Percentiles rank a stretch among this genome's conserved stretches.
These are phyloP conservation scores for Drusus annulatus DNA, from an alignment of 1,140 invertebrate species.

Conservation along the genomic window DNA sequence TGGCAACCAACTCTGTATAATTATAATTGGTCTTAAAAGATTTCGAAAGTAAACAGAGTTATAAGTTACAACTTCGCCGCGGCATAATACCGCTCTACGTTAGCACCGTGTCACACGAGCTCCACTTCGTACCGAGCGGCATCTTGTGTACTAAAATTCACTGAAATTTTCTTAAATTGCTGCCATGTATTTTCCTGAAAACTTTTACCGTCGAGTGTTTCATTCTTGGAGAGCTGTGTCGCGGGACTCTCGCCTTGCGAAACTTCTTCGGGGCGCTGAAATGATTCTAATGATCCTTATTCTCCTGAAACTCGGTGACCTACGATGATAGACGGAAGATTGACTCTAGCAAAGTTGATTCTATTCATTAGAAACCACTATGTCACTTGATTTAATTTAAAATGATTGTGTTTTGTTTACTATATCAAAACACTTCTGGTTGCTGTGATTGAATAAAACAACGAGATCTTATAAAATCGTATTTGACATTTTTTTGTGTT, in stretches of 20 bases:
- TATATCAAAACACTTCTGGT: too few species aligned
- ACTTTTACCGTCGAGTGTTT: not conserved
- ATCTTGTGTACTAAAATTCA: not conserved
- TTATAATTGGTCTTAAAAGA: too few species aligned
- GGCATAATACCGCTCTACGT: not conserved
- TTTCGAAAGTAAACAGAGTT: too few species aligned
- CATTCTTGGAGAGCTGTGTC: not conserved
- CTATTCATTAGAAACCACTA: too few species aligned
- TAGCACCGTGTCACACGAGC: conserved; percentile 1
- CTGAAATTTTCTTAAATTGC: conserved; percentile 7
- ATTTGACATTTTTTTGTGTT: too few species aligned
- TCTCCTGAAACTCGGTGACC: not conserved
- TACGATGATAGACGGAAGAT: not conserved
- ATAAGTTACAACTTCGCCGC: too few species aligned
- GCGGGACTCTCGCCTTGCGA: not conserved
- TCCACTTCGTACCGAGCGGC: not conserved
- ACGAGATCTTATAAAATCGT: too few species aligned
- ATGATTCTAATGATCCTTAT: conserved; percentile 35
- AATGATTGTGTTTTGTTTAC: too few species aligned
- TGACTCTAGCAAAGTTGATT: not conserved
- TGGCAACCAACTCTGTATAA: too few species aligned
- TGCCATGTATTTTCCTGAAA: not conserved
- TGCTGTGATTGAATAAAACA: too few species aligned
- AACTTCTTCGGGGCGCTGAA: conserved; percentile 4
- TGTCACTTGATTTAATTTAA: too few species aligned